phyloP scores from a whole-genome alignment of 2,888 invertebrate species.

The Cheilosia urbana region DNA sequence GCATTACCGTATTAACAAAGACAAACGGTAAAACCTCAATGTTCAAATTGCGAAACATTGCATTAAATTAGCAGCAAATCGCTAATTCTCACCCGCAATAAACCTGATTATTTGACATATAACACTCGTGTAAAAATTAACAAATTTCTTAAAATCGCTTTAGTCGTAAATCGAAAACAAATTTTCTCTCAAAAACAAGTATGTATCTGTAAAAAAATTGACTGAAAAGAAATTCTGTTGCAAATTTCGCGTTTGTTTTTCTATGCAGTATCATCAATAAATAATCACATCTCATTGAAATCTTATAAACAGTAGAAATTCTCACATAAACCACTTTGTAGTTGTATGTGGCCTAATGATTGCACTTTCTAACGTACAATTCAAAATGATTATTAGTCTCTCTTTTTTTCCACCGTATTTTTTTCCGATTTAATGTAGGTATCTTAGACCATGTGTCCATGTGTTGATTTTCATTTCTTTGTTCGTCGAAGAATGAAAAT shows the following conservation, averaged over 20 bases:
- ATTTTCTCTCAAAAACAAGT: slow-evolving; percentile 6
- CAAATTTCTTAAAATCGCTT: neutral
- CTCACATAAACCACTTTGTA: slow-evolving; percentile 55
- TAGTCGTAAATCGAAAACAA: neutral
- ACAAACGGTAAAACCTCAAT: neutral
- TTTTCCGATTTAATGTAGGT: slow-evolving; percentile 8
- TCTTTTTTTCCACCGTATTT: slow-evolving; percentile 20
- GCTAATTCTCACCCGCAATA: slow-evolving; percentile 8
- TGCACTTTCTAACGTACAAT: slow-evolving; percentile 56
- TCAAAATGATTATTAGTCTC: slow-evolving; percentile 30
- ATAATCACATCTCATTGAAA: slow-evolving; percentile 54
- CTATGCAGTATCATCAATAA: slow-evolving; percentile 41
- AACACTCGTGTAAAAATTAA: neutral
- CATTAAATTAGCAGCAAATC: neutral
- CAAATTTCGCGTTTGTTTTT: slow-evolving; percentile 34
- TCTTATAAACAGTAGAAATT: slow-evolving; percentile 62
- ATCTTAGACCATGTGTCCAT: slow-evolving; percentile 32
- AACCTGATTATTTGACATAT: slow-evolving; percentile 10
- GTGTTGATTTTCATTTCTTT: slow-evolving; percentile 16
- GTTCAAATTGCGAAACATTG: neutral
- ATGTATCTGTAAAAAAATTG: neutral
- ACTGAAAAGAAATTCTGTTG: slow-evolving; percentile 33
- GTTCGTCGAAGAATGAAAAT: slow-evolving; percentile 11
- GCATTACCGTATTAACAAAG: neutral
- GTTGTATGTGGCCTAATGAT: slow-evolving; percentile 34